Base-by-base conservation (phyloP, 1,140 invertebrate species). In the Calycopis cecrops region DNA sequence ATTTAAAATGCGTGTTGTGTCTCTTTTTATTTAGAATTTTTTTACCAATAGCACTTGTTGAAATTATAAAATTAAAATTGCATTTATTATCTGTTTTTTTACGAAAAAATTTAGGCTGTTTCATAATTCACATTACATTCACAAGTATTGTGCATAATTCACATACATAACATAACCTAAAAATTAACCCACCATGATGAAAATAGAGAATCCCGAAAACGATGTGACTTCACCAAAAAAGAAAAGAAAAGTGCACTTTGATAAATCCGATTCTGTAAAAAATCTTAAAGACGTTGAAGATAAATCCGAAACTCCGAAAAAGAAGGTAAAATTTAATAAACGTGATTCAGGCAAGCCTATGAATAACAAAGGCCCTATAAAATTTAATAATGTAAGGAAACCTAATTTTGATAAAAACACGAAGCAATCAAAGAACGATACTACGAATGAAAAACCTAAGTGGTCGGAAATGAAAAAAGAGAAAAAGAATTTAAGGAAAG, bases 401-500 rank as follows among this genome's bases (percentile, higher is more conserved):
- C 48, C 37, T 38, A 63, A 50, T 55, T 63, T 67, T 54, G 52
- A 34, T 16, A 63, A 65, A 54, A 52, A 49, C 34, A 60, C 48
- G 4, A 69, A 69, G 53, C 52, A 54, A 35, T 38, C 54, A 37
- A 74, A 57, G 53, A 54, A 50, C 47, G 47, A 50, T 40, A 47
- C 47, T 52, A 70, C 59, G 44, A 59, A 67, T 21, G 89, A 92
- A 66, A 93, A 93, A 60, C 91, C 91, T 11, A 89, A 94, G 71
- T 95, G 94, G 94, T 78, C 88, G 11, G 89, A 93, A 72, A 90
- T 93, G 66, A 94, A 94, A 70, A 91, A 93, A 65, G 88, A 94
- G 60, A 93, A 92, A 68, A 94, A 94, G 66, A 89, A 93, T 52
- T 76, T 94, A 0, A 90, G 90, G 12, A 57, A 82, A 3, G 73